Base-by-base conservation (phyloP, 2,113 vertebrate species). In the Brachypteracias leptosomus region DNA sequence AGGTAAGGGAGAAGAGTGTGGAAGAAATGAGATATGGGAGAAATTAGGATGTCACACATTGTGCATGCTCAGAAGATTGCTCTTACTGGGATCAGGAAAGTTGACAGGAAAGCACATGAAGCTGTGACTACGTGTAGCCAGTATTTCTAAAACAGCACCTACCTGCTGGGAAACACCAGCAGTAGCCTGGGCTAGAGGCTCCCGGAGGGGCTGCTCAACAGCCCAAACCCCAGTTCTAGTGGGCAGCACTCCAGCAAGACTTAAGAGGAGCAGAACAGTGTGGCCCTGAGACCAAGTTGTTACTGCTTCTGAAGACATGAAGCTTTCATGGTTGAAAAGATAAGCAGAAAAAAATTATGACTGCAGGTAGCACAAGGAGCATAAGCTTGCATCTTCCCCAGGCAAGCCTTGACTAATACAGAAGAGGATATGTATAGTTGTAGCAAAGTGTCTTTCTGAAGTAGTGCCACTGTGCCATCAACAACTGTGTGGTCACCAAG, bases 221-320 rank as follows among this genome's bases (percentile, higher is more conserved):
- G 42, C 22, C 15, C 18, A 55, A 76, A 47, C 2, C 8, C 44
- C 58, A 35, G 3, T 57, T 67, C 28, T 13, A 73, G 25, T 8
- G 18, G 24, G 58, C 63, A 86, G 49, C 44, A 46, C 11, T 61
- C 44, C 2, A 2, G 15, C 21, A 80, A 76, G 35, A 3, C 35
- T 76, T 75, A 22, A 51, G 59, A 40, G 16, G 29, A 18, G 6
- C 17, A 42, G 52, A 26, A 35, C 13, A 35, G 3, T 31, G 13
- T 22, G 8, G 22, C 0, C 0, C 10, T 51, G 71, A 36, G 12
- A 29, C 71, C 15, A 38, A n/a, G 18, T 16, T 68, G 22, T 29
- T 82, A 35, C 47, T 85, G 16, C 62, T 83, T 85, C 79, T 83
- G 62, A 72, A 63, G 62, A 33, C 5, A 33, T 16, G 17, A 85